Evolutionary conservation across 2,797 vertebrate species (phyloP).

Genomic region (Manis javanica): DNA sequence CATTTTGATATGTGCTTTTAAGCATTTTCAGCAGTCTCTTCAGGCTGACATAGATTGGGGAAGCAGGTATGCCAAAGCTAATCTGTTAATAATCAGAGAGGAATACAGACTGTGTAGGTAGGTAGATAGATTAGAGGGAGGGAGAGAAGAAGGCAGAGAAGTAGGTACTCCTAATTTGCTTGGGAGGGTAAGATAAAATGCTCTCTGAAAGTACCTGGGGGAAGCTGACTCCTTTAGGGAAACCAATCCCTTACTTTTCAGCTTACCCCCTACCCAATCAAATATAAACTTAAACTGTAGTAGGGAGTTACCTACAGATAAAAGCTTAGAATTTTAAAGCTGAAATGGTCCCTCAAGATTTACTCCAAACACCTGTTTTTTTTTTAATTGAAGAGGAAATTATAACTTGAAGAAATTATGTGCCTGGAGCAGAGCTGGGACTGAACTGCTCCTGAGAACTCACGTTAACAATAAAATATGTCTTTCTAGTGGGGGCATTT

Average conservation of each 20-base stretch:
- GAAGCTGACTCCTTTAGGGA: background rate
- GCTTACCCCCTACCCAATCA: background rate
- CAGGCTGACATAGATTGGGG: background rate
- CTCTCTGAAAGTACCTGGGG: background rate
- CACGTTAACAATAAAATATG: background rate
- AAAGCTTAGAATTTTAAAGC: background rate
- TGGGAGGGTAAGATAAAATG: background rate
- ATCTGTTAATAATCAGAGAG: background rate
- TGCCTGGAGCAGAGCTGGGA: background rate
- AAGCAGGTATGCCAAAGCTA: background rate
- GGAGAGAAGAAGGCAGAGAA: background rate
- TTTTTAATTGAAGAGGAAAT: background rate
- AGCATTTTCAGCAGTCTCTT: background rate
- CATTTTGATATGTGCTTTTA: background rate
- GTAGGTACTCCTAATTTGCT: background rate
- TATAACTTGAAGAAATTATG: background rate
- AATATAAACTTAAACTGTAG: background rate
- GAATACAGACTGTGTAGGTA: background rate
- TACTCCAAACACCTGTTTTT: background rate
- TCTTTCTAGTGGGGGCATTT: constrained; percentile 31
- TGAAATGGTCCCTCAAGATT: background rate
- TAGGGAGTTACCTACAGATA: background rate
- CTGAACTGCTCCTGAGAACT: background rate
- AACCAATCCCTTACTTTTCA: background rate
- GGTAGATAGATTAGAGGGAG: too few species aligned